Conservation (phyloP, 2,888 invertebrate genomes). For the Drosophila percnosoma region DNA sequence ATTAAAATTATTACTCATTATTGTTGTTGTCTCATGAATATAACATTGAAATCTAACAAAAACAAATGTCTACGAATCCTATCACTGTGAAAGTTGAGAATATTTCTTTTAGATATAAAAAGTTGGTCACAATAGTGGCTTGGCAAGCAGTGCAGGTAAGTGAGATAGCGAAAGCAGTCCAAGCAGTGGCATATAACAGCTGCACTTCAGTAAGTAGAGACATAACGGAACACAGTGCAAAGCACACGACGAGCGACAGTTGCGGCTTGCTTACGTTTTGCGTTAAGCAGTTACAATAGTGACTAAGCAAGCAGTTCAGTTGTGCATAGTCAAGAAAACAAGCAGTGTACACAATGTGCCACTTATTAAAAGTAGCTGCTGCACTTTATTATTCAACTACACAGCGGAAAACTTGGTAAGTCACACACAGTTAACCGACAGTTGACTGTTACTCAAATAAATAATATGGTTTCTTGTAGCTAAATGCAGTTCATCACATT, state of each 20-base stretch:
- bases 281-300: too few relatives aligned
- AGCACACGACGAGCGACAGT: not conserved
- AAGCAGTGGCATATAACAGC: not conserved
- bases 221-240: not conserved
- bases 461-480: not conserved
- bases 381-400: not conserved
- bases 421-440: not conserved
- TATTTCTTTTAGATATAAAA: not conserved
- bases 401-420: not conserved
- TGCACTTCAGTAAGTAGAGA: too few relatives aligned
- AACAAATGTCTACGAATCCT: constrained; percentile 26
- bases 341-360: not conserved
- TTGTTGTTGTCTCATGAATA: constrained; percentile 79
- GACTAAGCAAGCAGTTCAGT: not conserved
- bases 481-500: not conserved
- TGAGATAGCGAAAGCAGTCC: rapidly evolving
- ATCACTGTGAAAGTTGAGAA: constrained; percentile 1
- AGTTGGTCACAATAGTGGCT: not conserved
- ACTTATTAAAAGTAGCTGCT: not conserved
- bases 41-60: constrained; percentile 66
- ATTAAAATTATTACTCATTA: constrained; percentile 76
- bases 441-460: not conserved
- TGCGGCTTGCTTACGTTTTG: too few relatives aligned
- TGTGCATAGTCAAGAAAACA: not conserved
- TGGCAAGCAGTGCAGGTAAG: not conserved